Evolutionary conservation across 2,888 invertebrate genomes (phyloP).

Genomic region (Danaus chrysippus): DNA sequence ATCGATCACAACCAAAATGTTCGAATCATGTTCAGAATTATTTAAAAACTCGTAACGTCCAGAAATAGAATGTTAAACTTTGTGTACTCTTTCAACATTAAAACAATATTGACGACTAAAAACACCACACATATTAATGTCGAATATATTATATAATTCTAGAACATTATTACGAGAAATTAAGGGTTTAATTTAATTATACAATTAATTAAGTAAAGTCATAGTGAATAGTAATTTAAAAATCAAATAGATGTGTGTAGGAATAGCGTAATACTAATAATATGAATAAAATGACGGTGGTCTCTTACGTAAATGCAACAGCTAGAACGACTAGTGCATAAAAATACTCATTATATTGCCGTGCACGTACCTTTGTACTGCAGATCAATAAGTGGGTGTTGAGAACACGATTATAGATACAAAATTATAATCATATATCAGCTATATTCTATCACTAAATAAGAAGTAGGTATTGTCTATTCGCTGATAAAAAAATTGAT

Average conservation of each 20-base stretch:
- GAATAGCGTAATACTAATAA: not conserved
- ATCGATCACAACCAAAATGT: constrained; percentile 24
- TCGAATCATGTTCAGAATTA: constrained; percentile 12
- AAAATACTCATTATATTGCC: constrained; percentile 39
- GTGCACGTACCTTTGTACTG: constrained; percentile 45
- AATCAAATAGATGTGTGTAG: too few relatives aligned
- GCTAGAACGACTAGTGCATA: constrained; percentile 27
- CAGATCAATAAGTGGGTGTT: constrained; percentile 38
- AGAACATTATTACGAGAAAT: too few relatives aligned
- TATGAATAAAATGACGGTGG: constrained; percentile 13
- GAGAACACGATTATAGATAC: constrained; percentile 26
- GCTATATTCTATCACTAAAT: not conserved
- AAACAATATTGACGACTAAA: not conserved
- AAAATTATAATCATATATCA: constrained; percentile 8
- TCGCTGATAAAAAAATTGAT: too few relatives aligned
- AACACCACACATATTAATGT: too few relatives aligned
- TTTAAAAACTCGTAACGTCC: not conserved
- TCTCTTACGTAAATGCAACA: constrained; percentile 20
- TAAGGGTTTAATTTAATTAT: too few relatives aligned
- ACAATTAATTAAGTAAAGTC: too few relatives aligned
- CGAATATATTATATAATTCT: too few relatives aligned
- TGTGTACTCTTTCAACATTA: not conserved
- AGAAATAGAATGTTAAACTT: not conserved
- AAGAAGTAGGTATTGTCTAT: too few relatives aligned
- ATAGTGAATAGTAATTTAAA: too few relatives aligned